Evolutionary conservation across 1,140 invertebrate species (phyloP), one percentile per base, ranked within the genome.

Genomic region (Nixonia krombeini): DNA sequence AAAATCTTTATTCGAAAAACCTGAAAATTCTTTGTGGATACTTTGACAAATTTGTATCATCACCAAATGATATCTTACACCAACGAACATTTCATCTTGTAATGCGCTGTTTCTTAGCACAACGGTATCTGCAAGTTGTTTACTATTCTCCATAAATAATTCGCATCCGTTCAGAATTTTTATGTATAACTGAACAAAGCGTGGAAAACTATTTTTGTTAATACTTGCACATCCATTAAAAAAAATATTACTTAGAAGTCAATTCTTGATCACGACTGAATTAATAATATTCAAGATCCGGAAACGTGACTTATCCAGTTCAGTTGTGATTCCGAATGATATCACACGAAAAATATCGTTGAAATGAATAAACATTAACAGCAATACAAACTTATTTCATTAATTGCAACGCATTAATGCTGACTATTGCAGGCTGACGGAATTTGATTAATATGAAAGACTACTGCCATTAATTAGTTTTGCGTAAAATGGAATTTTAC

Each of bases 161-260:
- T 35, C 7, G 13, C 1, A 35, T 13, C 13, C 12, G 10, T 35
- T 12, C 9, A 13, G 12, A 35, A 35, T 13, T 35, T 35, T 13
- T 40, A 18, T 18, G 17, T 18, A 18, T 18, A 7, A 45, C 38
- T 49, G 26, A 58, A 57, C 35, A 17, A 29, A 42, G 35, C 46
- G 38, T 46, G 44, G 33, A 16, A 13, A 5, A n/a, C n/a, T 15
- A 23, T 12, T 23, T 12, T 9, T 8, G 25, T 15, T 35, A 33
- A 29, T 51, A 37, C 35, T 45, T 46, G 55, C 45, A 70, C 53
- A 56, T 44, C 58, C 53, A 53, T 69, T 62, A 58, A 40, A 56
- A 64, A 59, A 70, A 64, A 45, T 46, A 56, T 61, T 64, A 63
- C 53, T 69, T 50, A 55, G 62, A 63, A 35, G 61, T 57, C 46